Conservation (phyloP, 64 coral and sea anemone genomes). For the Pocillopora verrucosa region DNA sequence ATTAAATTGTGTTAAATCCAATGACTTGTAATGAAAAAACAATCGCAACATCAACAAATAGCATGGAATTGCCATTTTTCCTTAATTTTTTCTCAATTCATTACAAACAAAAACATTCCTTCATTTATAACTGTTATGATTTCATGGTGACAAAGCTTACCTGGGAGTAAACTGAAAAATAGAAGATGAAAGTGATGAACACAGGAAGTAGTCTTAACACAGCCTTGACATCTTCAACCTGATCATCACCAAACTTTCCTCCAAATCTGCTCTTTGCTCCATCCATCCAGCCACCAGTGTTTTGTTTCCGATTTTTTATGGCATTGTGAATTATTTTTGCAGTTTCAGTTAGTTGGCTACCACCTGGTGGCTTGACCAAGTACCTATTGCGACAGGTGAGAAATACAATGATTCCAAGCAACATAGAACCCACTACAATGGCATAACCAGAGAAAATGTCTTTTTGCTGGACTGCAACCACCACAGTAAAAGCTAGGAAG, state of each 20-base stretch:
- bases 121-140: too few relatives aligned
- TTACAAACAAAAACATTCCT: too few relatives aligned
- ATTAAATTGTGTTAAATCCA: too few relatives aligned
- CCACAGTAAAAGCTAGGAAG: conserved; percentile 48
- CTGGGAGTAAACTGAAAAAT: conserved; percentile 78
- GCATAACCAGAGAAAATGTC: conserved; percentile 61
- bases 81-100: too few relatives aligned
- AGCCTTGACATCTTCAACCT: conserved; percentile 77
- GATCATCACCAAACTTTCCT: conserved; percentile 51
- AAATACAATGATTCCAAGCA: conserved; percentile 53
- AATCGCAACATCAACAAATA: too few relatives aligned
- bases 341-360: conserved; percentile 55
- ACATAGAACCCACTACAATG: conserved; percentile 58
- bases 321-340: conserved; percentile 61
- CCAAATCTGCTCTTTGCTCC: conserved; percentile 49
- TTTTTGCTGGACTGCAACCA: conserved; percentile 54
- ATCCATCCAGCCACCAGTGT: conserved; percentile 41
- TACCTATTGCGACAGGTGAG: conserved; percentile 64
- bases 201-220: conserved; percentile 63
- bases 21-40: too few relatives aligned
- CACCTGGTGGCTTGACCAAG: conserved; percentile 55
- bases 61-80: too few relatives aligned
- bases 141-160: neutral
- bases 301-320: conserved; percentile 1
- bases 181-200: conserved; percentile 60